phyloP scores from a whole-genome alignment of 1,140 invertebrate species.

The Vanessa atalanta region DNA sequence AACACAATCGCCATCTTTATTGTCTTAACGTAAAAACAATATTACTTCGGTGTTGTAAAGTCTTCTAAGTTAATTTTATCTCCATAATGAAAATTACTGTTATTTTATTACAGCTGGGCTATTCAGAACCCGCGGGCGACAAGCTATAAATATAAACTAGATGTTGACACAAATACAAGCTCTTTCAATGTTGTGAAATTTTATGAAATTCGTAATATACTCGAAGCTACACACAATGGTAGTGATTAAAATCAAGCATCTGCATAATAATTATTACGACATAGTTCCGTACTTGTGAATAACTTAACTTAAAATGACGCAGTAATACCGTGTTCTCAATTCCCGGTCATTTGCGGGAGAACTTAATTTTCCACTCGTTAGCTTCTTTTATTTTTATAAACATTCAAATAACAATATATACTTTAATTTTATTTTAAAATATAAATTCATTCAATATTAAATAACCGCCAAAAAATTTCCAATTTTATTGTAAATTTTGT shows the following conservation, averaged over 20 bases:
- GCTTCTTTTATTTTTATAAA: slow-evolving; percentile 14
- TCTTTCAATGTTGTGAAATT: not conserved
- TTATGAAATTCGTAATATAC: slow-evolving; percentile 8
- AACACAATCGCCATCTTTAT: too few relatives aligned
- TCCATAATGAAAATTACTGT: not conserved
- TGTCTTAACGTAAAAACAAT: too few relatives aligned
- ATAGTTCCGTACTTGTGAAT: slow-evolving; percentile 26
- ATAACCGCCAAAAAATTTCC: too few relatives aligned
- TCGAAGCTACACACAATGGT: slow-evolving; percentile 16
- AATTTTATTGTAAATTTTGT: too few relatives aligned
- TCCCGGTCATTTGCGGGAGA: slow-evolving; percentile 14
- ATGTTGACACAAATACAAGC: not conserved
- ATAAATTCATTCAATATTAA: too few relatives aligned
- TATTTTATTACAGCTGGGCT: not conserved
- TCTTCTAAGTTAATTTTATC: too few relatives aligned
- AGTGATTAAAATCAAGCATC: slow-evolving; percentile 29
- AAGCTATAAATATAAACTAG: not conserved
- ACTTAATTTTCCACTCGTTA: slow-evolving; percentile 27
- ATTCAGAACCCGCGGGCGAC: not conserved
- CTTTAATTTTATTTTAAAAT: not conserved
- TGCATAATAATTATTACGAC: slow-evolving; percentile 27
- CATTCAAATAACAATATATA: not conserved
- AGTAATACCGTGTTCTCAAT: slow-evolving; percentile 22
- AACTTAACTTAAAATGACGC: slow-evolving; percentile 24
- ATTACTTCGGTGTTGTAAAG: too few relatives aligned